These are phyloP conservation scores for Aphis craccivora DNA, from an alignment of 1,140 invertebrate genomes.

Conservation along the genomic window DNA sequence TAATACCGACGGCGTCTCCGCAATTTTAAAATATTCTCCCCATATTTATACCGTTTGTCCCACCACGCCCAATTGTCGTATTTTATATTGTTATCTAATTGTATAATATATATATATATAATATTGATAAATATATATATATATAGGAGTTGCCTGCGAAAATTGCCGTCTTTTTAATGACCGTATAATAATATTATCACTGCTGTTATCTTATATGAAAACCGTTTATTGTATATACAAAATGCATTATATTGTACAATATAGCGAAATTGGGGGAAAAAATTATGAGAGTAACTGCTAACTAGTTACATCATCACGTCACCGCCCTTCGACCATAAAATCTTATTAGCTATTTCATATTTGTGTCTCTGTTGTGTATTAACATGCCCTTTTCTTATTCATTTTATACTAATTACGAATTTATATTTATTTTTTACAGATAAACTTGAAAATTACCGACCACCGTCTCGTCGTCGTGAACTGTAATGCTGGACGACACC, in stretches of 20 bases:
- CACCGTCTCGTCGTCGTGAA: not conserved
- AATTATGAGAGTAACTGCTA: not conserved
- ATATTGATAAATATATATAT: not conserved
- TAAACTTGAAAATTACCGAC: not conserved
- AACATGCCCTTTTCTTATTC: not conserved
- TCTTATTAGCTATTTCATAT: not conserved
- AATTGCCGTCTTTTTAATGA: slow-evolving; percentile 26
- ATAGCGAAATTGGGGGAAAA: not conserved
- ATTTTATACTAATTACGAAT: not conserved
- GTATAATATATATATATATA: not conserved
- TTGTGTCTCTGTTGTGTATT: not conserved
- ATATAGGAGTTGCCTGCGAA: not conserved
- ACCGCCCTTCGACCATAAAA: not conserved
- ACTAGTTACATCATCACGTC: not conserved
- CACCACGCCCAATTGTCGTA: not conserved
- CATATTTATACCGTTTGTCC: not conserved
- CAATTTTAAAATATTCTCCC: slow-evolving; percentile 56
- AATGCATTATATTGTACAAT: not conserved
- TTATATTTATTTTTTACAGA: slow-evolving; percentile 38
- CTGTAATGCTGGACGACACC: not conserved
- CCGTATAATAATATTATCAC: slow-evolving; percentile 44
- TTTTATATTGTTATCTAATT: not conserved
- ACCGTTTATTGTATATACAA: slow-evolving; percentile 7
- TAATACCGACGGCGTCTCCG: slow-evolving; percentile 34
- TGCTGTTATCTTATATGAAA: not conserved